Evolutionary conservation across 2,797 vertebrate genomes (phyloP), one percentile per base, ranked within the genome.

Genomic region (Gallinago stenura): DNA sequence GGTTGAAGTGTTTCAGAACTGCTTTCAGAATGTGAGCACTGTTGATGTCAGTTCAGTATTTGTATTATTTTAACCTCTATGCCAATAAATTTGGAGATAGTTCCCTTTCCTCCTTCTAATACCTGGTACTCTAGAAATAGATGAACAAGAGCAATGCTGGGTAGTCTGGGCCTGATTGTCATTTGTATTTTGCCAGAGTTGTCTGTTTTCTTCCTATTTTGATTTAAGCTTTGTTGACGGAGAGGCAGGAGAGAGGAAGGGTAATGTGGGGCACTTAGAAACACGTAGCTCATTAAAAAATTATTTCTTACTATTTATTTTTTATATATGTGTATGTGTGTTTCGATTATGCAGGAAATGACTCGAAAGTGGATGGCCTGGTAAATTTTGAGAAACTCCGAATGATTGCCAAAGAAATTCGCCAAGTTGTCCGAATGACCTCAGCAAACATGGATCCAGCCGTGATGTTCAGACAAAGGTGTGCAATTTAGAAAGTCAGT

Each of bases 401-500:
- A 86, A 99, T 99, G 99, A 99, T 99, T 75, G 99, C 99, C 86
- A 99, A 99, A 95, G 99, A 99, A 97, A 99, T 99, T 72, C 98
- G 99, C 58, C 99, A 99, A 22, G 99, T 99, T 50, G 98, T 99
- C 87, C 98, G 99, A 53, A 99, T 99, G 99, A 99, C 99, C 39
- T 99, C 99, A 1, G 99, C 99, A 65, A 99, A 99, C 98, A 99
- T 99, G 99, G 99, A 99, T 90, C 99, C 99, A 0, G 99, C 99
- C 14, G 98, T 99, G 53, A 99, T 99, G 99, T 99, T 99, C 98
- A 98, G 99, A 93, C 99, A 99, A 98, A 99, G 99, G 99, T 99
- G 98, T 96, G 98, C 89, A 72, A 50, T 62, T 83, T 60, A 88
- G 82, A 86, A 64, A 64, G 69, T 20, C 88, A 82, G 58, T 16